Percentiles rank a stretch among this genome's conserved stretches.
Evolutionary conservation across 2,113 vertebrate species (phyloP).

Genomic region (Leptobrachium leishanense): DNA sequence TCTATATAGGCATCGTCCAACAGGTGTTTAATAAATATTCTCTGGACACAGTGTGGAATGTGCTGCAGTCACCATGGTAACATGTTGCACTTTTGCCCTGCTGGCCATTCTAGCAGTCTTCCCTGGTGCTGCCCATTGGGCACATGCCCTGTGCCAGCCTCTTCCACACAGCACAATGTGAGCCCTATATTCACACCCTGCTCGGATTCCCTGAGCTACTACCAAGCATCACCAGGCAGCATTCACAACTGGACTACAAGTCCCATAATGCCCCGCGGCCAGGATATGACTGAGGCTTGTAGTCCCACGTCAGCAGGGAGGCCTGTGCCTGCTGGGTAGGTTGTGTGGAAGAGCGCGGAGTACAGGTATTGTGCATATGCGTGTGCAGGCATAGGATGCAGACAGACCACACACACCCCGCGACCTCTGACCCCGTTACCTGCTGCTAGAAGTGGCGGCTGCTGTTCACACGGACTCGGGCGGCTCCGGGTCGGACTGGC

Average conservation of each 20-base stretch:
- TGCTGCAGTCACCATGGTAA: no score
- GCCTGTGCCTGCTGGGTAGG: neutral
- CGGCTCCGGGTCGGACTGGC: neutral
- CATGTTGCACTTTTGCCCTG: neutral
- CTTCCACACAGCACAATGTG: no score
- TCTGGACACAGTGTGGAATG: no score
- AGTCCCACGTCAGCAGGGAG: neutral
- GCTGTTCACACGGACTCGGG: neutral
- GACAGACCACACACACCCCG: neutral
- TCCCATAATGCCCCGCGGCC: neutral
- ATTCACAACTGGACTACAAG: neutral
- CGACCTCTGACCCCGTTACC: conserved; percentile 33
- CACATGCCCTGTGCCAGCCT: no score
- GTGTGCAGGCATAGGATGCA: neutral
- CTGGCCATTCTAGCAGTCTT: neutral
- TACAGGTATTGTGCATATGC: no score
- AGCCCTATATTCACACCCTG: neutral
- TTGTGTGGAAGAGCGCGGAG: no score
- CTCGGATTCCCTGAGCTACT: neutral
- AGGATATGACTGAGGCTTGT: neutral
- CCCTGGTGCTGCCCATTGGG: neutral
- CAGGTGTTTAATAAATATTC: no score
- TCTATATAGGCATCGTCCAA: no score
- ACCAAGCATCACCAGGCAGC: no score
- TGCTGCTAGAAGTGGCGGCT: neutral